Evolutionary conservation across 2,888 invertebrate genomes (phyloP), one percentile per base, ranked within the genome.

Genomic region (Formica aserva): DNA sequence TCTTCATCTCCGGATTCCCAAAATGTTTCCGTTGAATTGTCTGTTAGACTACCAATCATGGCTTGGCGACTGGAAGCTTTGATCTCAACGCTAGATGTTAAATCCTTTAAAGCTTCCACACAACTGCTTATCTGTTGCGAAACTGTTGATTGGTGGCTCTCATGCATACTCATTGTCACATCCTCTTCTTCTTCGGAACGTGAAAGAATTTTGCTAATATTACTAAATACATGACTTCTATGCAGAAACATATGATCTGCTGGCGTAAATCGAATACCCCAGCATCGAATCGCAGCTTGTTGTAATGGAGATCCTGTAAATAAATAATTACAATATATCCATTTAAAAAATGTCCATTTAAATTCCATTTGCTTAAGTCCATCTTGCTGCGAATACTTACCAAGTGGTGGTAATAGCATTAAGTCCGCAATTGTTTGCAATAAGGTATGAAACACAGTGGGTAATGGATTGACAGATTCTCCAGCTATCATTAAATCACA

Each of bases 1-100:
- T 99, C 99, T 93, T 99, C 99, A 92, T 99, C 99, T 0, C 99
- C 99, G 55, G 99, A 99, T 95, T 99, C 99, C 99, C 99, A 99
- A 95, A 99, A 99, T 0, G 99, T 99, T 94, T 99, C 99, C 0
- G 99, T 99, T 6, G 98, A 98, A 92, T 97, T 98, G 94, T 99
- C 99, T 0, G 97, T 98, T 22, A 99, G 96, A 88, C 98, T 98
- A 2, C 97, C 98, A 4, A 98, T 97, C 98, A 99, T 98, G 9
- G 98, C 99, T 92, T 97, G 98, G 0, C 99, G 96, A 88, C 99
- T 99, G 0, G 99, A 99, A 0, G 98, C 98, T 89, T 97, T 98
- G 69, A 99, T 96, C 90, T 98, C 98, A 45, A 97, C 96, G 90
- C 96, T 95, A 0, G 96, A 95, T 0, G 98, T 98, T 87, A 98